phyloP scores from a whole-genome alignment of 2,113 vertebrate genomes.

The Myocastor coypus region DNA sequence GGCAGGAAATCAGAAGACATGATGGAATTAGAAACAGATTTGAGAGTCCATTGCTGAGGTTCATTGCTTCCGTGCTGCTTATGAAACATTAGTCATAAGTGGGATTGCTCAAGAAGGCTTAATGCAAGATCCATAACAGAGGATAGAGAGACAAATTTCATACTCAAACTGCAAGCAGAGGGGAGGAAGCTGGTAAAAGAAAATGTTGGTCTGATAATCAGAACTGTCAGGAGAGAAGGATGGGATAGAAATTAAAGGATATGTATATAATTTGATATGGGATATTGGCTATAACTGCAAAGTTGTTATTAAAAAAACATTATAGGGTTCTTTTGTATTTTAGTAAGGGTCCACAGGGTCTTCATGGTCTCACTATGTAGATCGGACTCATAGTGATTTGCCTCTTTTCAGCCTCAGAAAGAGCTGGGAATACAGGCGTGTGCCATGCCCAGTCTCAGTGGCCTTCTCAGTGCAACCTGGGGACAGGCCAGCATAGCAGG shows the following conservation, averaged over 20 bases:
- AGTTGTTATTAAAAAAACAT: background rate
- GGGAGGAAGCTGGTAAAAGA: background rate
- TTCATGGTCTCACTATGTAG: too few species aligned
- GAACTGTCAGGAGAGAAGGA: background rate
- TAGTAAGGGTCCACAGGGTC: too few species aligned
- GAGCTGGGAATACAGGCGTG: too few species aligned
- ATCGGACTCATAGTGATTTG: too few species aligned
- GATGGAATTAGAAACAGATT: constrained; percentile 47
- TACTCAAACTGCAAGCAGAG: background rate
- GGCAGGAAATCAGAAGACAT: constrained; percentile 11
- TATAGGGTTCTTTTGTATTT: too few species aligned
- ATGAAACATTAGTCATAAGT: constrained; percentile 4
- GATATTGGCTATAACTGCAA: background rate
- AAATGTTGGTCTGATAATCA: background rate
- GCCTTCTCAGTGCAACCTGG: too few species aligned
- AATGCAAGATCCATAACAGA: background rate
- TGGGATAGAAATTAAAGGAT: background rate
- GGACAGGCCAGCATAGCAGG: too few species aligned
- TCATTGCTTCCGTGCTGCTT: background rate
- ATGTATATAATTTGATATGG: background rate
- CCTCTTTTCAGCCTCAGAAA: too few species aligned
- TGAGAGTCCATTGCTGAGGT: too few species aligned
- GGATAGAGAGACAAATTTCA: background rate
- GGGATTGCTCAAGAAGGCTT: background rate
- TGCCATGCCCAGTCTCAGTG: too few species aligned